phyloP scores from a whole-genome alignment of 2,113 vertebrate genomes.

The Chloebia gouldiae region DNA sequence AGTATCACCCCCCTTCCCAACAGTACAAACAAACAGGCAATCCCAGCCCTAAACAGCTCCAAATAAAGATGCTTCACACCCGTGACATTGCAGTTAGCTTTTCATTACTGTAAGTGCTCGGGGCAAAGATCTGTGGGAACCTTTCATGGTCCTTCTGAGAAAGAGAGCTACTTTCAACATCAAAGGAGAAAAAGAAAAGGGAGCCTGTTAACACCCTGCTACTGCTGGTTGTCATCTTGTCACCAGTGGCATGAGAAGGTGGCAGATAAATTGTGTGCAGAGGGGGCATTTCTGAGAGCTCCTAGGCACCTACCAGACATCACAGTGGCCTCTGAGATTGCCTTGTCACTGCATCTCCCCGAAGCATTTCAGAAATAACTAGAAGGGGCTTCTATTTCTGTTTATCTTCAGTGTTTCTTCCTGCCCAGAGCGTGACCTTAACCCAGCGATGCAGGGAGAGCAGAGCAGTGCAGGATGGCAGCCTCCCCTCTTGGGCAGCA shows the following conservation, averaged over 20 bases:
- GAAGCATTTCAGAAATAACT: background rate
- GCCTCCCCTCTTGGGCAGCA: background rate
- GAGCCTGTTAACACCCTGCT: background rate
- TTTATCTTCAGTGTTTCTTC: background rate
- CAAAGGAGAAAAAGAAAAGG: background rate
- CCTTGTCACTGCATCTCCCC: background rate
- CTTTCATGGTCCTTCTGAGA: background rate
- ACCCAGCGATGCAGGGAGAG: background rate
- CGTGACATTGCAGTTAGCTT: background rate
- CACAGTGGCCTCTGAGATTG: background rate
- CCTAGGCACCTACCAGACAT: background rate
- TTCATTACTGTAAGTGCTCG: background rate
- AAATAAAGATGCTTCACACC: background rate
- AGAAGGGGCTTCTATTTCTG: background rate
- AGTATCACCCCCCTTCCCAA: background rate
- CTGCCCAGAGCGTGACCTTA: background rate
- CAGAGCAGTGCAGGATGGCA: background rate
- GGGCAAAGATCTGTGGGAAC: slow-evolving; percentile 7
- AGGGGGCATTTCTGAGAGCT: background rate
- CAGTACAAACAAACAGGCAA: background rate
- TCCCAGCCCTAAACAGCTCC: background rate
- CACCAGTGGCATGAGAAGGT: background rate
- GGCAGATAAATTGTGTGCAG: background rate
- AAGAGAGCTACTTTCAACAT: background rate
- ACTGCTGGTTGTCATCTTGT: background rate